phyloP scores from a whole-genome alignment of 1,140 invertebrate genomes.

The Venustaconcha ellipsiformis region DNA sequence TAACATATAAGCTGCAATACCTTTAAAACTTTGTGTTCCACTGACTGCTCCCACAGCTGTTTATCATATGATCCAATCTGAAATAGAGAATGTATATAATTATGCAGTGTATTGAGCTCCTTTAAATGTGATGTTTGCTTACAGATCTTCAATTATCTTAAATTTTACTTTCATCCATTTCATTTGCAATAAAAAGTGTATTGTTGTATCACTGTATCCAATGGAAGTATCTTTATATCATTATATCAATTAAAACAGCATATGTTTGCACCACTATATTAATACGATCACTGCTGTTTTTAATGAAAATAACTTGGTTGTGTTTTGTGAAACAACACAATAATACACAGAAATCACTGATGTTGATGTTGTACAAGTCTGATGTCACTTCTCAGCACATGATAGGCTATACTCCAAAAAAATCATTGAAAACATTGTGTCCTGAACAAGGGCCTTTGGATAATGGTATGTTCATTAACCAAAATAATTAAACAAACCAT shows the following conservation, averaged over 20 bases:
- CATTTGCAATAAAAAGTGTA: not conserved
- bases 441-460: no score
- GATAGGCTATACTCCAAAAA: no score
- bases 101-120: not conserved
- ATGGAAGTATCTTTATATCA: not conserved
- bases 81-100: constrained; percentile 33
- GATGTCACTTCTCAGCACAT: no score
- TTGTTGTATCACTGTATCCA: not conserved
- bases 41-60: constrained; percentile 94
- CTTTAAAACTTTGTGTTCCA: constrained; percentile 87
- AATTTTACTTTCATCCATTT: not conserved
- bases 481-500: no score
- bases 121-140: not conserved
- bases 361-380: no score
- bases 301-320: not conserved
- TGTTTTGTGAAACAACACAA: no score
- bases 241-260: not conserved
- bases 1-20: constrained; percentile 35
- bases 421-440: no score
- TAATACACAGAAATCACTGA: no score
- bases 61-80: constrained; percentile 96
- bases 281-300: not conserved
- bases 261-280: not conserved
- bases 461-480: no score
- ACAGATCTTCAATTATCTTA: not conserved